A percentile compares a stretch with the other conserved stretches of the same genome.
Conservation (phyloP, 2,113 vertebrate genomes). For the Atrichornis clamosus region DNA sequence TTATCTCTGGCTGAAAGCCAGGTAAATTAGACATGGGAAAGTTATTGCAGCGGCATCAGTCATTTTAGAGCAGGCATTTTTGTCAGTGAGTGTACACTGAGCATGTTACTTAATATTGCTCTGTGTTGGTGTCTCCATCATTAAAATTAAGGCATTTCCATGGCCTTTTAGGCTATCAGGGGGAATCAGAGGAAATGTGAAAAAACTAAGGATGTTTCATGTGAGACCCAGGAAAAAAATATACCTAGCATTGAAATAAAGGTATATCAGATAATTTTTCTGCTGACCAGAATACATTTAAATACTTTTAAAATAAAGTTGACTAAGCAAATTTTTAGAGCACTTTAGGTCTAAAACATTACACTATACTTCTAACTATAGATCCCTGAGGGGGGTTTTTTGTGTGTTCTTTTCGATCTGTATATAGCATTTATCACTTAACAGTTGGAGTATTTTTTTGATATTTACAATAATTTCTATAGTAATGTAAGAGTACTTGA, state of each 20-base stretch:
- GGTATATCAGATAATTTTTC: neutral
- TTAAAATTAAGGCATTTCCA: neutral
- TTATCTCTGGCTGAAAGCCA: neutral
- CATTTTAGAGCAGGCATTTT: neutral
- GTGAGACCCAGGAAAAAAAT: neutral
- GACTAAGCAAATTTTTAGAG: neutral
- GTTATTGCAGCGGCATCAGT: neutral
- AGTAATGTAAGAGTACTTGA: neutral
- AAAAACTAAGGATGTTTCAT: neutral
- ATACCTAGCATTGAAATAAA: neutral
- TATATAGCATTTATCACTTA: neutral
- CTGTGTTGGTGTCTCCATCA: neutral
- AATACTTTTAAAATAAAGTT: neutral
- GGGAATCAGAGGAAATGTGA: neutral
- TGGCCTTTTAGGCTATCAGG: neutral
- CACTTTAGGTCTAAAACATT: neutral
- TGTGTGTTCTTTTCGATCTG: neutral
- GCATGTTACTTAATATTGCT: neutral
- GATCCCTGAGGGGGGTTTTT: fast-evolving
- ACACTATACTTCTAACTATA: neutral
- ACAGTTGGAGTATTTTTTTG: neutral
- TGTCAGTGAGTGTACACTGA: neutral
- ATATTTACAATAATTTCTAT: neutral
- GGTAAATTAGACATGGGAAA: neutral
- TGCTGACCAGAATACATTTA: neutral